Conservation (phyloP, 2,797 vertebrate species). For the Myotis planiceps region DNA sequence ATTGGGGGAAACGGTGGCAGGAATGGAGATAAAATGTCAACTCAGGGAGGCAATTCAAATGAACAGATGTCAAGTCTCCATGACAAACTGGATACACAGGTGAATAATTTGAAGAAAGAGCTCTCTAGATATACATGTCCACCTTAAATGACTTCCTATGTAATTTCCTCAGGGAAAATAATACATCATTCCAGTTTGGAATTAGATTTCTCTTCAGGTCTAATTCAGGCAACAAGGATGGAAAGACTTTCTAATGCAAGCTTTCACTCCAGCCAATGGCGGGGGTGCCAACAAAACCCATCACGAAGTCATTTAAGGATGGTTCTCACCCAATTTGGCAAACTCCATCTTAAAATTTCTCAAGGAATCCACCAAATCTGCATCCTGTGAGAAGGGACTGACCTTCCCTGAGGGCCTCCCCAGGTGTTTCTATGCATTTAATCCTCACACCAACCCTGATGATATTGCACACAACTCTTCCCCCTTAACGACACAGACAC, state of each 20-base stretch:
- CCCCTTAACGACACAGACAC: not conserved
- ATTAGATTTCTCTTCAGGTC: not conserved
- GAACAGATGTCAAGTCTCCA: not conserved
- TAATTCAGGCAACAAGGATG: slow-evolving; percentile 13
- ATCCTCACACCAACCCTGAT: not conserved
- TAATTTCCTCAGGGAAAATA: slow-evolving; percentile 3
- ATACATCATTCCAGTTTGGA: not conserved
- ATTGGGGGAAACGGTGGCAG: not conserved
- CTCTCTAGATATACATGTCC: not conserved
- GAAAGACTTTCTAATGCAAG: not conserved
- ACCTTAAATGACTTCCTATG: not conserved
- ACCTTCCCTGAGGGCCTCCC: not conserved
- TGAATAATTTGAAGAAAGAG: slow-evolving; percentile 14
- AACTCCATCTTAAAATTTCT: not conserved
- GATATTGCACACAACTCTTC: not conserved
- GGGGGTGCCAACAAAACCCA: not conserved
- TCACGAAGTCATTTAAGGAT: not conserved
- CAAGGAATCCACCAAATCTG: not conserved
- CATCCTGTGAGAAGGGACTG: not conserved
- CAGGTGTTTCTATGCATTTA: not conserved
- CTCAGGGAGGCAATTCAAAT: slow-evolving; percentile 12
- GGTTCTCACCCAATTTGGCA: not conserved
- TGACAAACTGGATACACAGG: not conserved
- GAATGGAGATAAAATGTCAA: slow-evolving; percentile 7
- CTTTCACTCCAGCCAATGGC: not conserved